Conservation (phyloP, 2,797 vertebrate species). For the Chaetophractus vellerosus region DNA sequence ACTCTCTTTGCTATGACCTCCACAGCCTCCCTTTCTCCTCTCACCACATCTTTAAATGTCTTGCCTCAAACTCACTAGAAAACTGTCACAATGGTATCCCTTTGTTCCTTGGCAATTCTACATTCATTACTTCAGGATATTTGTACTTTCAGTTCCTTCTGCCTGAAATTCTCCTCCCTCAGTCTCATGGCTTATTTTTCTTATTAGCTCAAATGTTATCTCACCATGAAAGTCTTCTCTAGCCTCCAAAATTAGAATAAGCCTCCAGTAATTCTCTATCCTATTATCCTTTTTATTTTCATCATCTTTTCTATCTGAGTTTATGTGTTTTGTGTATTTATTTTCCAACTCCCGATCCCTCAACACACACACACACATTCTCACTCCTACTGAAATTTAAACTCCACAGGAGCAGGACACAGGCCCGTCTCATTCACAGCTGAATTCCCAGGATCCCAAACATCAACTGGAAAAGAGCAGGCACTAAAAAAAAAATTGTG, state of each 20-base stretch:
- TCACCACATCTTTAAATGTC: not conserved
- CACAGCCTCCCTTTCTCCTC: not conserved
- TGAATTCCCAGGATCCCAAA: not conserved
- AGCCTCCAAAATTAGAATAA: not conserved
- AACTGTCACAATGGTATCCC: not conserved
- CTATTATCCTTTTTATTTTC: not conserved
- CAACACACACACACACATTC: too few species aligned
- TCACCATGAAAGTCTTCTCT: not conserved
- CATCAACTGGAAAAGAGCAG: not conserved
- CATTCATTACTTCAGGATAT: not conserved
- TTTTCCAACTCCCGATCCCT: accelerated
- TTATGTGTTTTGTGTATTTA: not conserved
- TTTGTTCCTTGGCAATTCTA: not conserved
- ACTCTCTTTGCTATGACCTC: not conserved
- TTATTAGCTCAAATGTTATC: not conserved
- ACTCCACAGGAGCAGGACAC: not conserved
- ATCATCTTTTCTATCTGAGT: not conserved
- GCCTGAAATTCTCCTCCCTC: not conserved
- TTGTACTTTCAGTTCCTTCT: not conserved
- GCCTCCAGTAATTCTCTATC: not conserved
- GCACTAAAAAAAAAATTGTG: not conserved
- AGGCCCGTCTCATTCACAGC: not conserved
- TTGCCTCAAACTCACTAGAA: not conserved
- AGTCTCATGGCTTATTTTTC: not conserved
- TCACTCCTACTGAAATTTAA: not conserved